These are phyloP conservation scores for Cantharis flavilabris DNA, from an alignment of 2,888 invertebrate species.

Conservation along the genomic window DNA sequence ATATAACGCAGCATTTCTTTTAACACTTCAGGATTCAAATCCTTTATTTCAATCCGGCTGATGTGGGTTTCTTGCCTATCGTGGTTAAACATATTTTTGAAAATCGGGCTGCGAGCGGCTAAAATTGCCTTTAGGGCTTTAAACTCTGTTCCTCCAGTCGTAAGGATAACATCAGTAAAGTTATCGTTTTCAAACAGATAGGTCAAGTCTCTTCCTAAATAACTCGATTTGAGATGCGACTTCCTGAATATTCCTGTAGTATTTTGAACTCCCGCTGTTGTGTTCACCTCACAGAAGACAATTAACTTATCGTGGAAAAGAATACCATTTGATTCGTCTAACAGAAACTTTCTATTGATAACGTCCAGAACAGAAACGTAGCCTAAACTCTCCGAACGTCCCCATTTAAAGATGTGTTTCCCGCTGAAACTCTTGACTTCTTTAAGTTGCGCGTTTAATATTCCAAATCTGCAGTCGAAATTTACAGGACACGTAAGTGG, in stretches of 20 bases:
- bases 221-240: not conserved
- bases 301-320: not conserved
- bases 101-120: not conserved
- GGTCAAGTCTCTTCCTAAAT: not conserved
- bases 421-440: too few species aligned
- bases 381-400: too few species aligned
- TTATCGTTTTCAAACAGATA: not conserved
- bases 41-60: not conserved
- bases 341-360: not conserved
- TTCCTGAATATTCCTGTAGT: not conserved
- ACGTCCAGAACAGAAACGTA: not conserved
- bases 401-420: too few species aligned
- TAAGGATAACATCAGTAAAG: not conserved
- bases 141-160: not conserved
- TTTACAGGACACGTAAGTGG: too few species aligned
- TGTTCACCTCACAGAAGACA: not conserved
- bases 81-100: not conserved
- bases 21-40: not conserved
- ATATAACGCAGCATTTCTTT: not conserved
- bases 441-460: too few species aligned
- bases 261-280: not conserved
- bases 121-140: not conserved
- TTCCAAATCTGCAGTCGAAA: too few species aligned
- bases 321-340: not conserved
- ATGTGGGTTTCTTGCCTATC: not conserved